phyloP scores from a whole-genome alignment of 2,113 vertebrate genomes.

The Gorilla gorilla region DNA sequence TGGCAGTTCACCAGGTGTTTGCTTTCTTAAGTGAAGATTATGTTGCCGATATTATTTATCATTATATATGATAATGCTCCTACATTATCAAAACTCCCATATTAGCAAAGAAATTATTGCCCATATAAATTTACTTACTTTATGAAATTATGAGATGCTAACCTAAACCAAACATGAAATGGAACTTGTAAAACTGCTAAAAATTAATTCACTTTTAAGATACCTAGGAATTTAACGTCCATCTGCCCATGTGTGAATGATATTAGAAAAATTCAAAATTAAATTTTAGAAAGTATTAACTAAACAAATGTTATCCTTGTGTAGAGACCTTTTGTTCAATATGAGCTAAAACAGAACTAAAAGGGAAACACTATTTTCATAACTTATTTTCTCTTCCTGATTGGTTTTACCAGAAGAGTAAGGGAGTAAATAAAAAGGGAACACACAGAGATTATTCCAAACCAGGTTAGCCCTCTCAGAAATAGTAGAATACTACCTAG shows the following conservation, averaged over 20 bases:
- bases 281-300: background rate
- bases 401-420: background rate
- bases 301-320: background rate
- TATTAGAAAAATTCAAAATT: constrained; percentile 14
- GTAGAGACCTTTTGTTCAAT: background rate
- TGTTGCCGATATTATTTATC: background rate
- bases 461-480: background rate
- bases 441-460: background rate
- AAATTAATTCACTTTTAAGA: background rate
- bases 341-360: background rate
- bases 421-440: background rate
- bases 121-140: background rate
- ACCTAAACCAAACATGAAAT: background rate
- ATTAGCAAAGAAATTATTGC: background rate
- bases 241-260: background rate
- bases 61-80: background rate
- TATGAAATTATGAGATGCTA: background rate
- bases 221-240: background rate
- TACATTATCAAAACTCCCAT: background rate
- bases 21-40: background rate
- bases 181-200: background rate
- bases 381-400: background rate
- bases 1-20: background rate
- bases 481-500: background rate
- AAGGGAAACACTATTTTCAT: background rate